phyloP scores from a whole-genome alignment of 2,113 vertebrate genomes.

The Polyodon spathula region DNA sequence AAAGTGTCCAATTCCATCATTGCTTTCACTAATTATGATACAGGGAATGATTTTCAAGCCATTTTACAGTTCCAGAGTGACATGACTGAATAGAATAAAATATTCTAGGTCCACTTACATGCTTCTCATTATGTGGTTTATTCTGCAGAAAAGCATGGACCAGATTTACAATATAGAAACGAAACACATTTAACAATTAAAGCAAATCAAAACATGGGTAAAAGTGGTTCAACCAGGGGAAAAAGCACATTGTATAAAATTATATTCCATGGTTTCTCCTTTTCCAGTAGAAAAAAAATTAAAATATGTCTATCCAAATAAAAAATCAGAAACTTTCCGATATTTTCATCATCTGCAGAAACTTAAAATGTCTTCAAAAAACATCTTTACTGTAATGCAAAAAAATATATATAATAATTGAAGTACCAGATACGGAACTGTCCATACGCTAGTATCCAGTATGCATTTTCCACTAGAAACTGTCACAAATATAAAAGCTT shows the following conservation, averaged over 20 bases:
- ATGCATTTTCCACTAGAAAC: constrained; percentile 14
- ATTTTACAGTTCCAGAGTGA: no score
- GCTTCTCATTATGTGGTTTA: no score
- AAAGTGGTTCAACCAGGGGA: constrained; percentile 16
- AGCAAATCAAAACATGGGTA: constrained; percentile 36
- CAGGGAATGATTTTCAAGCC: no score
- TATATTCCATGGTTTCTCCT: constrained; percentile 38
- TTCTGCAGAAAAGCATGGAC: no score
- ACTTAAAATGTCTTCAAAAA: constrained; percentile 13
- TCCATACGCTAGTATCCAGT: constrained; percentile 2
- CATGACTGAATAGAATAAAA: no score
- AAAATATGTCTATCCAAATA: constrained; percentile 5
- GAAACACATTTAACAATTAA: background rate
- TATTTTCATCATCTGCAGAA: constrained; percentile 11
- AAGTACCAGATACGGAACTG: background rate
- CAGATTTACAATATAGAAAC: no score
- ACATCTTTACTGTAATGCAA: no score
- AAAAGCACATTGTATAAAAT: constrained; percentile 32
- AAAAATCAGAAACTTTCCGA: constrained; percentile 30
- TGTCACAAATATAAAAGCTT: constrained; percentile 37
- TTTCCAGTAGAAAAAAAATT: constrained; percentile 19
- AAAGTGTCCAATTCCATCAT: no score
- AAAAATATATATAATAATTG: no score
- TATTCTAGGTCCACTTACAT: no score
- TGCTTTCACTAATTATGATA: no score